Conservation (phyloP, 2,797 vertebrate species). For the Anisognathus igniventris region DNA sequence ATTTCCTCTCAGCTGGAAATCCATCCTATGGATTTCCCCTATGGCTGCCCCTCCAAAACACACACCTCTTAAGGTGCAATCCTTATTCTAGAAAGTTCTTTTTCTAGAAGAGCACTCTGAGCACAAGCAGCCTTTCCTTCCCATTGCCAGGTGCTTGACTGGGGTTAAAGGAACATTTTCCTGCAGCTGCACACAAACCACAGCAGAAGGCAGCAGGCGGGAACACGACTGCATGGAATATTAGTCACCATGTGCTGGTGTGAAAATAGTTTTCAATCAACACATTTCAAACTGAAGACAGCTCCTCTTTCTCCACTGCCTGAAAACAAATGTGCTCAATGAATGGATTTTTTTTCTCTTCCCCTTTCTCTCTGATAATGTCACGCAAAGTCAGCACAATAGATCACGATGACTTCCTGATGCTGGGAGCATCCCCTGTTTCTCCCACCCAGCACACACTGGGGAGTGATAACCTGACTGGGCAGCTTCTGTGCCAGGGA, state of each 20-base stretch:
- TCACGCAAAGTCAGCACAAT: conserved; percentile 6
- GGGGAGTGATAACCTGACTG: not conserved
- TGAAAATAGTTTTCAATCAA: conserved; percentile 38
- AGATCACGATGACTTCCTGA: not conserved
- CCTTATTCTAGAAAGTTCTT: not conserved
- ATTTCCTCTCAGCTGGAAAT: not conserved
- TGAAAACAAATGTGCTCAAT: conserved; percentile 29
- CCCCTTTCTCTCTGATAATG: not conserved
- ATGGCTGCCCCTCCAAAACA: not conserved
- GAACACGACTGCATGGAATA: not conserved
- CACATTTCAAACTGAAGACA: conserved; percentile 6
- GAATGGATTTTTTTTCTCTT: not conserved
- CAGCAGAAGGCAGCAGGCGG: not conserved
- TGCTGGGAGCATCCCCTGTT: conserved; percentile 5
- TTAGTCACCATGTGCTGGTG: conserved; percentile 11
- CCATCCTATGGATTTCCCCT: not conserved
- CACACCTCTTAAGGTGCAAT: not conserved
- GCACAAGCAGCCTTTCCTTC: not conserved
- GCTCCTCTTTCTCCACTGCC: conserved; percentile 4
- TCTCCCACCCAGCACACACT: not conserved
- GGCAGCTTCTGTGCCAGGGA: not conserved
- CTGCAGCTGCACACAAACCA: conserved; percentile 29
- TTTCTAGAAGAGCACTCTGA: not conserved
- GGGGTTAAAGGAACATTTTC: not conserved
- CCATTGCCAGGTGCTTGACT: not conserved